These are phyloP conservation scores for Gobio gobio DNA, from an alignment of 2,113 vertebrate genomes.

Conservation along the genomic window DNA sequence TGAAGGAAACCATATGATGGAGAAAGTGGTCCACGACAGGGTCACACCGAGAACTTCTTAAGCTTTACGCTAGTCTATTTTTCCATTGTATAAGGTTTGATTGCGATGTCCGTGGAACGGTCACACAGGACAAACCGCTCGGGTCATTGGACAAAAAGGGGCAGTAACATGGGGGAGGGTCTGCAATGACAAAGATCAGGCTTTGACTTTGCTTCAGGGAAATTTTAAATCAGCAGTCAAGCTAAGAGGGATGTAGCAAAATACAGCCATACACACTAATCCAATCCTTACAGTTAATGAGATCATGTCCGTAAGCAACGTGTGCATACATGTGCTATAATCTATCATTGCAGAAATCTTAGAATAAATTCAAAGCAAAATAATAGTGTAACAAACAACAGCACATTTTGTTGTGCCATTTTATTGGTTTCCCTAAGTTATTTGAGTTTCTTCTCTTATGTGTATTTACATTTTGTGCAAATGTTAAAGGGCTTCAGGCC, in stretches of 20 bases:
- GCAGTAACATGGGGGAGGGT: slow-evolving; percentile 11
- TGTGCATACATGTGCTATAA: background rate
- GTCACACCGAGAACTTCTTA: background rate
- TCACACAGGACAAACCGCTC: background rate
- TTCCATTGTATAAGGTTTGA: background rate
- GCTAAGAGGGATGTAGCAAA: slow-evolving; percentile 27
- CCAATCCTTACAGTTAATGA: slow-evolving; percentile 7
- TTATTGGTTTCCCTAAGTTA: background rate
- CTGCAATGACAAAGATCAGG: slow-evolving; percentile 25
- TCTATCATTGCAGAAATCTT: background rate
- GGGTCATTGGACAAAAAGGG: slow-evolving; percentile 18
- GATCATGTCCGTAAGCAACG: background rate
- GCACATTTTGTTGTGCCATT: background rate
- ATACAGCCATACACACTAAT: slow-evolving; percentile 10
- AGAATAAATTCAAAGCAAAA: background rate
- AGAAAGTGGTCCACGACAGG: background rate
- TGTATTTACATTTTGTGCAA: background rate
- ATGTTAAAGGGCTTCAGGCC: background rate
- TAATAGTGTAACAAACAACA: background rate
- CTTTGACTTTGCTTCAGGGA: slow-evolving; percentile 51
- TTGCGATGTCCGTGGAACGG: background rate
- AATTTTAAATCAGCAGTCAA: slow-evolving; percentile 41
- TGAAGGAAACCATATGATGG: background rate
- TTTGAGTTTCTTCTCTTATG: background rate
- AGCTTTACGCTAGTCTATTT: background rate